Evolutionary conservation across 30 jellyfish, hydroid and myxozoan species (phyloP).

Genomic region (Hydractinia symbiolongicarpus): DNA sequence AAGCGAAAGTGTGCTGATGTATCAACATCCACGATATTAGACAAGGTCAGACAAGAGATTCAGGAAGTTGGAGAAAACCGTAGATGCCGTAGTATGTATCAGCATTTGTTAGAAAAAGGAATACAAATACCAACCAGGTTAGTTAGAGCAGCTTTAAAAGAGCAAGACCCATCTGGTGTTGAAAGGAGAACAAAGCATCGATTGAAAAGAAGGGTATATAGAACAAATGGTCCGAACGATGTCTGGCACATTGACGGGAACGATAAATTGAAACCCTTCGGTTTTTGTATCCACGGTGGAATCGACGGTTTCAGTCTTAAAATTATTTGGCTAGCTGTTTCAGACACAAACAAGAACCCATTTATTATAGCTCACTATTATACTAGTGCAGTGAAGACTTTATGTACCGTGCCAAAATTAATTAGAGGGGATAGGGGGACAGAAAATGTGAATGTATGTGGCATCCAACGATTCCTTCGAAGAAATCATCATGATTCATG

Average conservation of each 20-base stretch:
- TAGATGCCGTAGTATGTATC: constrained; percentile 31
- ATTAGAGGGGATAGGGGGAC: constrained; percentile 50
- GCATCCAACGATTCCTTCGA: constrained; percentile 37
- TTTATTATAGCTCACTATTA: constrained; percentile 17
- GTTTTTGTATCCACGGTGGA: constrained; percentile 44
- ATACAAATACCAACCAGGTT: constrained; percentile 12
- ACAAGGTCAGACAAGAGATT: background rate
- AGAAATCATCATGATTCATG: constrained; percentile 17
- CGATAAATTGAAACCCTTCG: constrained; percentile 45
- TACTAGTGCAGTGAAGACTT: constrained; percentile 21
- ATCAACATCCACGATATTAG: background rate
- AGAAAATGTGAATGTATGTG: constrained; percentile 38
- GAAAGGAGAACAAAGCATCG: constrained; percentile 33
- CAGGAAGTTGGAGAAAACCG: background rate
- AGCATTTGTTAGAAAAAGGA: constrained; percentile 2
- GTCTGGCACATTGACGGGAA: constrained; percentile 52
- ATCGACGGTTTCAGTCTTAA: constrained; percentile 52
- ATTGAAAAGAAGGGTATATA: constrained; percentile 31
- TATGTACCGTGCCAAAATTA: constrained; percentile 18
- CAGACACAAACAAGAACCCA: constrained; percentile 36
- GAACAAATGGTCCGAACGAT: constrained; percentile 37
- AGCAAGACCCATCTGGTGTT: constrained; percentile 47
- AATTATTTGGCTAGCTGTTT: constrained; percentile 46
- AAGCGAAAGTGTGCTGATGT: background rate
- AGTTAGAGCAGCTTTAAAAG: constrained; percentile 23